Evolutionary conservation across 2,888 invertebrate species (phyloP), one percentile per base, ranked within the genome.

Genomic region (Tetramorium bicarinatum): DNA sequence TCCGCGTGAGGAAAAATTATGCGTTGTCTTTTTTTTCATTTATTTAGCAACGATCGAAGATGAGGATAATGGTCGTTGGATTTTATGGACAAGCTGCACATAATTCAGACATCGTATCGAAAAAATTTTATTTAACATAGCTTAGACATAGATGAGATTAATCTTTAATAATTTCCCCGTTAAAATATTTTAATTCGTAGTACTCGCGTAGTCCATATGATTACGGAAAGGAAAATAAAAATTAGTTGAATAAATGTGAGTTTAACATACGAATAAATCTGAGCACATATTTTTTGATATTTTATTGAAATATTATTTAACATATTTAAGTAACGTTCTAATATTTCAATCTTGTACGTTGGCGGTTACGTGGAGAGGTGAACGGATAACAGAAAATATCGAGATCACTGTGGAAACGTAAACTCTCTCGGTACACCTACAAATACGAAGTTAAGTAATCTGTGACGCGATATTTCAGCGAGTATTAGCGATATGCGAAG

Each of bases 401-500:
- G 59, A 47, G 47, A 79, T 38, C 71, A n/a, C n/a, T 8, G 34
- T 38, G 47, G 25, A 69, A 59, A 49, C 47, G 38, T 59, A 47
- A 72, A 80, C 25, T 25, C 44, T 34, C 66, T 25, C n/a, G 18
- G 71, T 69, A 47, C 47, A 69, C 44, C 56, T 71, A 59, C 59
- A 80, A 80, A 61, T 71, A 72, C 72, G 34, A 72, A 80, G 71
- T 80, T 80, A 80, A 80, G 47, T 80, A 72, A 80, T 80, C 72
- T 80, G 72, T 61, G 79, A 80, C 71, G 59, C 47, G 59, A 80
- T 80, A 80, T 80, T 80, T 80, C 71, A 80, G 47, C 47, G 59
- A 71, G 59, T 80, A 80, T 80, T 72, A 80, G 79, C 79, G 79
- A 80, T 80, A 80, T 80, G 72, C 79, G 71, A 80, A 49, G 72